These are phyloP conservation scores for Siniperca chuatsi DNA, from an alignment of 2,113 vertebrate species.

Conservation along the genomic window DNA sequence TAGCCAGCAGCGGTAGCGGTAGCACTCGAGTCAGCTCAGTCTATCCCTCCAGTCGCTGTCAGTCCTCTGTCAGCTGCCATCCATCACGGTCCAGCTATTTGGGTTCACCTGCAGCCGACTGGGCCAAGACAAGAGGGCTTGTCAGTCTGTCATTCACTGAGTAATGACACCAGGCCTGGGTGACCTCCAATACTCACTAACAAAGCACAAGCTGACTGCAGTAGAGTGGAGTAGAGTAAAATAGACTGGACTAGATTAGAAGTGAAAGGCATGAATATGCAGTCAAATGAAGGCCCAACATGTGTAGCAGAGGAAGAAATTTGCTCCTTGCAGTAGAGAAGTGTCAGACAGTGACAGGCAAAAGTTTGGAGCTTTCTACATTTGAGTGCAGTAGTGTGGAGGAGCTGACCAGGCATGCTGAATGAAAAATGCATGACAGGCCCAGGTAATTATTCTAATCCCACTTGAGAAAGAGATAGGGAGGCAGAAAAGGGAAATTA, in stretches of 20 bases:
- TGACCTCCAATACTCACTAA: slow-evolving; percentile 65
- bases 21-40: slow-evolving; percentile 41
- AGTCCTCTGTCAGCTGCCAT: slow-evolving; percentile 87
- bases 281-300: neutral
- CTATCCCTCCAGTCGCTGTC: slow-evolving; percentile 81
- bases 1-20: slow-evolving; percentile 15
- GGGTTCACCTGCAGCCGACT: slow-evolving; percentile 87
- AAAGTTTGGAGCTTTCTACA: slow-evolving; percentile 23
- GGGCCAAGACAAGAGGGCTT: slow-evolving; percentile 79
- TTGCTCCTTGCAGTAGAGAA: slow-evolving; percentile 11
- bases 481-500: slow-evolving; percentile 26
- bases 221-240: slow-evolving; percentile 28
- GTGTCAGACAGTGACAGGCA: slow-evolving; percentile 22
- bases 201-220: slow-evolving; percentile 35
- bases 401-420: slow-evolving; percentile 31
- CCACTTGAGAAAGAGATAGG: slow-evolving; percentile 33
- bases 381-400: slow-evolving; percentile 15
- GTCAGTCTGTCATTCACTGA: slow-evolving; percentile 79
- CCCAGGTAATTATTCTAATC: slow-evolving; percentile 56
- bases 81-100: slow-evolving; percentile 86
- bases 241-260: slow-evolving; percentile 7
- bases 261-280: slow-evolving; percentile 10
- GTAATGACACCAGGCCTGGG: slow-evolving; percentile 74
- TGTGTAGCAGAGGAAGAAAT: slow-evolving; percentile 19
- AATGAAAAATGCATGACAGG: slow-evolving; percentile 42